Conservation (phyloP, 2,888 invertebrate species). For the Elysia crispata region DNA sequence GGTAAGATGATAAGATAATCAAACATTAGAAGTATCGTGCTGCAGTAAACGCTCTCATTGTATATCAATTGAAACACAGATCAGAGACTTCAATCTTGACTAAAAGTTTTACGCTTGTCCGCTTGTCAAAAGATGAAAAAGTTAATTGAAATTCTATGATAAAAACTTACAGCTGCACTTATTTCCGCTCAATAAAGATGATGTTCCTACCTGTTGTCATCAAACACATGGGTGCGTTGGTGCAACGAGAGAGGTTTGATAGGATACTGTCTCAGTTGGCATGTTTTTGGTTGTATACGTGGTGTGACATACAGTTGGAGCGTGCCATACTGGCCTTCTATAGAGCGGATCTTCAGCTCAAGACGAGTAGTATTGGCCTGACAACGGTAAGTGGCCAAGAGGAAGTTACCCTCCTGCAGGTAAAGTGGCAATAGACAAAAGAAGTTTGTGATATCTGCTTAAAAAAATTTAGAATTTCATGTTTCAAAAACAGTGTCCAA, state of each 20-base stretch:
- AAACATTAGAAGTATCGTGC: too few relatives aligned
- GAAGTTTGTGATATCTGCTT: not conserved
- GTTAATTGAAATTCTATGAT: too few relatives aligned
- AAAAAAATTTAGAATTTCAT: constrained; percentile 1
- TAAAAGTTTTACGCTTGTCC: too few relatives aligned
- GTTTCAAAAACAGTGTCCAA: too few relatives aligned
- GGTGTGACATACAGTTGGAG: constrained; percentile 88
- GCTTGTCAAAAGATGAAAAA: too few relatives aligned
- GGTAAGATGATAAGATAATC: too few relatives aligned
- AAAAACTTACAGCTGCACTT: too few relatives aligned
- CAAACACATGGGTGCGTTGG: constrained; percentile 84
- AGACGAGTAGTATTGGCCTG: constrained; percentile 94
- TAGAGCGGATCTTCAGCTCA: constrained; percentile 89
- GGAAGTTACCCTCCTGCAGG: constrained; percentile 82
- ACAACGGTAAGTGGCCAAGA: constrained; percentile 92
- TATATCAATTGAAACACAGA: not conserved
- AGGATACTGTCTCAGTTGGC: constrained; percentile 83
- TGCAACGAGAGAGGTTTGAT: constrained; percentile 89
- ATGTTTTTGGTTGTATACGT: constrained; percentile 87
- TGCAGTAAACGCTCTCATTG: not conserved
- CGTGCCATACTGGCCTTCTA: constrained; percentile 87
- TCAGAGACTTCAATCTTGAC: too few relatives aligned
- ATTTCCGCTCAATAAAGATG: not conserved
- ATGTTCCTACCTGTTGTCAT: constrained; percentile 80
- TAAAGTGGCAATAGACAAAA: constrained; percentile 1